Base-by-base conservation (phyloP, 2,888 invertebrate species). In the Xanthorhoe designata region DNA sequence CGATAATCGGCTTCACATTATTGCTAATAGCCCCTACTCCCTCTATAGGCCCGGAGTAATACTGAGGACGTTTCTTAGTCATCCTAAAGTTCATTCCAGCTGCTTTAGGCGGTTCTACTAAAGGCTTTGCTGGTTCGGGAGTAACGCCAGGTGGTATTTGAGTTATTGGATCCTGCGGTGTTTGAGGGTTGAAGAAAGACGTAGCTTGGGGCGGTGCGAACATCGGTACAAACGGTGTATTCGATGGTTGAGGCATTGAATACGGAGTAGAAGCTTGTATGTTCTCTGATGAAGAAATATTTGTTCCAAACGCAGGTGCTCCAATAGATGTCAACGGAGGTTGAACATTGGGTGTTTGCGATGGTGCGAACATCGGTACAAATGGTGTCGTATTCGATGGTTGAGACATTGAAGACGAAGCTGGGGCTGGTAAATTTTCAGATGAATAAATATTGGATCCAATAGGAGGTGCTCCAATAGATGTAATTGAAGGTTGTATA, bases 21-120 rank as follows among this genome's bases (percentile, higher is more conserved):
- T 90, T 92, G 66, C 88, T 91, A 45, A 91, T 89, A 73, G 82
- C 78, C 49, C 91, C 91, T 19, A 91, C 73, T 1, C 91, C 91
- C 78, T 88, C 91, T 17, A 94, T 92, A 3, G 94, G 93, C 2
- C 94, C 94, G 0, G 94, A 86, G 71, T 94, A 94, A 75, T 94
- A 94, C 64, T 93, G 92, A 0, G 91, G 92, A 58, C 85, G 80
- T 74, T 90, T 93, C 64, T 92, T 92, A 1, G 80, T 83, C 88
- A 93, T 85, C 69, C 93, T 87, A 64, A 83, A 92, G 70, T 85
- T 92, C 0, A 80, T 60, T n/a, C 83, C 85, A 1, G 78, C 69
- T 5, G 85, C 64, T 78, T 90, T 92, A 1, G 93, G 92, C 8
- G 92, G 92, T 76, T 90, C 88, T 1, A 78, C 60, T 1, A 88